Conservation (phyloP, 2,113 vertebrate species). For the Eudyptes chrysolophus region DNA sequence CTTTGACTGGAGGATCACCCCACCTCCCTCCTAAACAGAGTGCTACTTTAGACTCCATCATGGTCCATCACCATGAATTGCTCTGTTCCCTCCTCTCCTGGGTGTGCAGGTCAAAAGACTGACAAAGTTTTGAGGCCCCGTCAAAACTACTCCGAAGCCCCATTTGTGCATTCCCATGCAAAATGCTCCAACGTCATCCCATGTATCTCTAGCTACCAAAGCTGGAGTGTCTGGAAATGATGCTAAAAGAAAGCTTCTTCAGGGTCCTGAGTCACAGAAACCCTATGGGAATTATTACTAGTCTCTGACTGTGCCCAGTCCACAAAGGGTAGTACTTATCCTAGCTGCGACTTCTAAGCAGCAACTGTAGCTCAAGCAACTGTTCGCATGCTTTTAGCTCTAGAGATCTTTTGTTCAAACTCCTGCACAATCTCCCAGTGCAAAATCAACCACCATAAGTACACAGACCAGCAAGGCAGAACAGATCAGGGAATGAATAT, state of each 20-base stretch:
- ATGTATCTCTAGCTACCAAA: background rate
- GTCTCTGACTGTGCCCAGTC: background rate
- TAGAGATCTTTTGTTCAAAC: background rate
- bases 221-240: background rate
- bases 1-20: background rate
- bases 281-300: background rate
- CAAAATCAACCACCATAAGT: background rate
- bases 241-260: background rate
- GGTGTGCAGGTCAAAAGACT: background rate
- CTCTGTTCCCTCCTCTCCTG: background rate
- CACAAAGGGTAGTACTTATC: background rate
- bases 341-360: background rate
- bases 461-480: background rate
- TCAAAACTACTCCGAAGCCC: background rate
- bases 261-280: background rate
- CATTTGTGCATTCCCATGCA: background rate
- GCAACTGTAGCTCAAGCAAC: background rate
- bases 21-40: background rate
- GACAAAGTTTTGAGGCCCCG: background rate
- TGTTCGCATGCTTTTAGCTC: background rate
- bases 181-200: background rate
- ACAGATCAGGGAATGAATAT: background rate
- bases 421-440: background rate
- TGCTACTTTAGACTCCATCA: background rate
- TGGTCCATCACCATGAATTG: background rate